Conservation (phyloP, 2,888 invertebrate species). For the Agriopis leucophaearia region DNA sequence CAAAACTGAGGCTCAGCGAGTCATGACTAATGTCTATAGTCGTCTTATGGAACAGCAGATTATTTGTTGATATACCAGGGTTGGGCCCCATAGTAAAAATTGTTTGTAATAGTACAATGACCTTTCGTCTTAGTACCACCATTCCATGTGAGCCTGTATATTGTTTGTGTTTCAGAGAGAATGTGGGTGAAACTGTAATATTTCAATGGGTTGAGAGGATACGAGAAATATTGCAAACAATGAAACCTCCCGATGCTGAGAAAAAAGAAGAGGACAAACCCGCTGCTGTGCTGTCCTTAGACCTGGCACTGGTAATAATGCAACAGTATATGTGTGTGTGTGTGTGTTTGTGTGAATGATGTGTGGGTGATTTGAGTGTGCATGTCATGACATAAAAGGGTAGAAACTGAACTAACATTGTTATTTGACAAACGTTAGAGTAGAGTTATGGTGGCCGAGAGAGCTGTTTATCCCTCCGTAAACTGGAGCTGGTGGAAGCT, state of each 20-base stretch:
- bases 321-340: too few relatives aligned
- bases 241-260: slow-evolving; percentile 58
- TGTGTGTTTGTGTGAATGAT: too few relatives aligned
- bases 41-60: too few relatives aligned
- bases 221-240: slow-evolving; percentile 85
- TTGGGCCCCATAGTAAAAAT: too few relatives aligned
- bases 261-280: slow-evolving; percentile 53
- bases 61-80: too few relatives aligned
- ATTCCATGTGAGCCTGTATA: neutral
- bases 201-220: slow-evolving; percentile 92
- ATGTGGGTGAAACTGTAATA: slow-evolving; percentile 89
- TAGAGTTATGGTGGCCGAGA: too few relatives aligned
- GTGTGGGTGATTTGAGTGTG: neutral
- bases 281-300: slow-evolving; percentile 56
- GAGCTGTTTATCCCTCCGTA: too few relatives aligned
- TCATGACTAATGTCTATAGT: too few relatives aligned
- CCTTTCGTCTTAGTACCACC: neutral
- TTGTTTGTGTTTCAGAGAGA: slow-evolving; percentile 81
- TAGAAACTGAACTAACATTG: too few relatives aligned
- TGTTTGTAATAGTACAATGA: neutral
- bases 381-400: neutral
- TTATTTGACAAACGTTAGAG: too few relatives aligned
- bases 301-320: slow-evolving; percentile 62
- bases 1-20: too few relatives aligned
- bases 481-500: too few relatives aligned